These are phyloP conservation scores for Machaerirhynchus nigripectus DNA, from an alignment of 2,113 vertebrate genomes.

Conservation along the genomic window DNA sequence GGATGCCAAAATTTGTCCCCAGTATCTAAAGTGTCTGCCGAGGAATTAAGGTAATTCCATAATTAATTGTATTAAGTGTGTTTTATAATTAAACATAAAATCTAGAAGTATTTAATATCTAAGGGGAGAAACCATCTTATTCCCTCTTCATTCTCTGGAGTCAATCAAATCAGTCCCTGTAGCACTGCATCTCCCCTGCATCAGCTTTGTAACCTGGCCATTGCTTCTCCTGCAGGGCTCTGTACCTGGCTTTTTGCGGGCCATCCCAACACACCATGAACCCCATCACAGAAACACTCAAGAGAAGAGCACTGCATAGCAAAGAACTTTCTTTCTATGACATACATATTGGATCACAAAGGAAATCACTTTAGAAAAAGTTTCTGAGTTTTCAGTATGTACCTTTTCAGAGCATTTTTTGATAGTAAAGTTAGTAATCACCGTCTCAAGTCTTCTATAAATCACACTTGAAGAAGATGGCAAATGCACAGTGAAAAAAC, in stretches of 20 bases:
- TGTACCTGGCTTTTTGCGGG: accelerated
- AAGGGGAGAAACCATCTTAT: not conserved
- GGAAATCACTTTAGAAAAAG: not conserved
- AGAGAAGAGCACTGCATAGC: not conserved
- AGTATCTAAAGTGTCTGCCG: not conserved
- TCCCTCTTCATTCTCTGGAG: not conserved
- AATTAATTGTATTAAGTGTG: not conserved
- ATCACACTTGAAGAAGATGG: not conserved
- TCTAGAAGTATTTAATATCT: not conserved
- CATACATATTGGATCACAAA: not conserved
- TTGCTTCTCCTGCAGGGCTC: not conserved
- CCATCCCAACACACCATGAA: not conserved
- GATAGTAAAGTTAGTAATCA: not conserved
- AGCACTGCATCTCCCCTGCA: not conserved
- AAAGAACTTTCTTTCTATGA: not conserved
- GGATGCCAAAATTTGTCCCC: not conserved
- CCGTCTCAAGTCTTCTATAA: not conserved
- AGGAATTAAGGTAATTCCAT: not conserved
- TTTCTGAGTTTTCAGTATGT: not conserved
- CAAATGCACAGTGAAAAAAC: not conserved
- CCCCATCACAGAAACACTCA: not conserved
- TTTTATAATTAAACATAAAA: not conserved
- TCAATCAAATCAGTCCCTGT: not conserved
- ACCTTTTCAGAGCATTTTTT: not conserved
- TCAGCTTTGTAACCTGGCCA: not conserved